Evolutionary conservation across 2,888 invertebrate species (phyloP).

Genomic region (Ichneumon xanthorius): DNA sequence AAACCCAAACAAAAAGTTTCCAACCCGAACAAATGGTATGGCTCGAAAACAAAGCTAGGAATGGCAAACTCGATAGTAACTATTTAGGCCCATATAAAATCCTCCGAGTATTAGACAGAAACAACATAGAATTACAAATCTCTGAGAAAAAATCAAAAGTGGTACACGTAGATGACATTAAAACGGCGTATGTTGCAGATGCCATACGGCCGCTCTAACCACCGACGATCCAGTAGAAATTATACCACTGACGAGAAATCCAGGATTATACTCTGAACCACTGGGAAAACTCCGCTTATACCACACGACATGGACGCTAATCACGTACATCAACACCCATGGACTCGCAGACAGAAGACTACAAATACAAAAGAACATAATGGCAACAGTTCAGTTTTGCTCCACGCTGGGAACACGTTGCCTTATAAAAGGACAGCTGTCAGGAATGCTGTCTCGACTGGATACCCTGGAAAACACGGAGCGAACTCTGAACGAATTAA

Average conservation of each 20-base stretch:
- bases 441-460: constrained; percentile 3
- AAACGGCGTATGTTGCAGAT: too few species aligned
- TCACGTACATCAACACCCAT: constrained; percentile 27
- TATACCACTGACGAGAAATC: constrained; percentile 1
- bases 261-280: constrained; percentile 15
- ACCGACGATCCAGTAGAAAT: constrained; percentile 3
- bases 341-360: constrained; percentile 13
- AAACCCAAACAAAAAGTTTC: too few species aligned
- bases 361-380: background rate
- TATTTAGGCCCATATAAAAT: too few species aligned
- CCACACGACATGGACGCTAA: constrained; percentile 29
- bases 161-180: too few species aligned
- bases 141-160: too few species aligned
- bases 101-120: too few species aligned
- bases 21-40: background rate
- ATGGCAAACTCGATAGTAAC: background rate
- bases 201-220: too few species aligned
- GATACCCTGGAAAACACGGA: constrained; percentile 9
- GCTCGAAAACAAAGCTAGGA: background rate
- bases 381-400: constrained; percentile 1
- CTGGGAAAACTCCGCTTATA: constrained; percentile 9
- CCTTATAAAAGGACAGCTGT: constrained; percentile 10
- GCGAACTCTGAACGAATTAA: background rate
- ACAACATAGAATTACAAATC: too few species aligned
- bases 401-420: background rate